phyloP scores from a whole-genome alignment of 2,888 invertebrate genomes.

The Dermolepida albohirtum region DNA sequence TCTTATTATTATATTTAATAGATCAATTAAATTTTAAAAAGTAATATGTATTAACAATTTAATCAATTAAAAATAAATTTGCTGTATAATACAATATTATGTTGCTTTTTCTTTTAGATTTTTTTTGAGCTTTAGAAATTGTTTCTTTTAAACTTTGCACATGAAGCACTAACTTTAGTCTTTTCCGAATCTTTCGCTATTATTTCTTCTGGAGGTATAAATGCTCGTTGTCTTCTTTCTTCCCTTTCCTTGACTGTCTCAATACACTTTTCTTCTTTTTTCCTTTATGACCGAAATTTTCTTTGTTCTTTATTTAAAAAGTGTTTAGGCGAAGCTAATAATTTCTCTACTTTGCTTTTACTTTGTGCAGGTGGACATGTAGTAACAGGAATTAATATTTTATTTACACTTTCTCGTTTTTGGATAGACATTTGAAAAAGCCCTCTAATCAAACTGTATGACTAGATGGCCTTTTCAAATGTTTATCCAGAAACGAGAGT shows the following conservation, averaged over 20 bases:
- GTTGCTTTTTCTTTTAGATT: constrained; percentile 44
- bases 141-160: constrained; percentile 81
- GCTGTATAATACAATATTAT: too few relatives aligned
- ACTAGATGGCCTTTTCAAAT: too few relatives aligned
- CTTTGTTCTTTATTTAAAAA: constrained; percentile 91
- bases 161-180: constrained; percentile 69
- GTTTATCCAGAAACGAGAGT: too few relatives aligned
- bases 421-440: too few relatives aligned
- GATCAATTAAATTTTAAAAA: too few relatives aligned
- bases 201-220: constrained; percentile 82
- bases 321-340: constrained; percentile 96
- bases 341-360: constrained; percentile 93
- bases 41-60: not conserved
- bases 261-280: constrained; percentile 82
- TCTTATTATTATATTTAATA: too few relatives aligned
- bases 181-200: constrained; percentile 53
- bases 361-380: constrained; percentile 96
- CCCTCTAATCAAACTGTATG: too few relatives aligned
- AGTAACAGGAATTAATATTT: too few relatives aligned
- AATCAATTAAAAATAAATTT: not conserved
- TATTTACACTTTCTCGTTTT: too few relatives aligned
- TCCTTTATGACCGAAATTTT: constrained; percentile 76
- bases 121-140: constrained; percentile 75
- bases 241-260: constrained; percentile 79
- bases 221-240: constrained; percentile 83